These are phyloP conservation scores for Trinorchestia longiramus DNA, from an alignment of 1,140 invertebrate genomes.

Conservation along the genomic window DNA sequence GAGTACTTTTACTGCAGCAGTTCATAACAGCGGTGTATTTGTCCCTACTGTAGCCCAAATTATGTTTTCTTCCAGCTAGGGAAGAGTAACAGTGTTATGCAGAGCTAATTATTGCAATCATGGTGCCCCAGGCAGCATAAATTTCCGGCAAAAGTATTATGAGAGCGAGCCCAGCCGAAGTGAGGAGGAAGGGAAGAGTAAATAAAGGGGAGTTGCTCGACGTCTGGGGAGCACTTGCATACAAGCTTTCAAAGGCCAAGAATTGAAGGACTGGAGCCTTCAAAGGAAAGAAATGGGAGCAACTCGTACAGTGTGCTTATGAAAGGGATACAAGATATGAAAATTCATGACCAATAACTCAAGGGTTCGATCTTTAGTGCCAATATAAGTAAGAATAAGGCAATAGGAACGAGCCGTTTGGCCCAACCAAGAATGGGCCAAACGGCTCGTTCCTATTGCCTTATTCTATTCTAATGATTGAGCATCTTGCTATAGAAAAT, in stretches of 20 bases:
- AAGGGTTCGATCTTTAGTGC: too few species aligned
- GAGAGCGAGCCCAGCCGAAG: background rate
- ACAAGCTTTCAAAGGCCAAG: background rate
- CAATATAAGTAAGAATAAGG: too few species aligned
- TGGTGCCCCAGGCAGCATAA: background rate
- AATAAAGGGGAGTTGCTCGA: background rate
- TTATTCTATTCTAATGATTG: too few species aligned
- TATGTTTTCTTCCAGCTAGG: background rate
- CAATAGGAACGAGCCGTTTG: too few species aligned
- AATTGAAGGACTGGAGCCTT: background rate
- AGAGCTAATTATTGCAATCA: slow-evolving; percentile 1
- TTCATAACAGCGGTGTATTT: background rate
- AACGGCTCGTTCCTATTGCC: too few species aligned
- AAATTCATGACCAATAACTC: too few species aligned
- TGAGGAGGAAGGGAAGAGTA: background rate
- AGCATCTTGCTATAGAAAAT: too few species aligned
- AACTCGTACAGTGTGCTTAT: background rate
- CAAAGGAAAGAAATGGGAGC: background rate
- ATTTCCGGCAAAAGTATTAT: background rate
- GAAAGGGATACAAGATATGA: background rate
- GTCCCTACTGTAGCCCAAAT: background rate
- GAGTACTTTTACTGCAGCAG: background rate
- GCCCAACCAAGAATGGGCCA: too few species aligned
- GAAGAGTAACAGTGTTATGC: background rate
- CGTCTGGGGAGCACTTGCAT: background rate